These are phyloP conservation scores for Tineola bisselliella DNA, from an alignment of 2,888 invertebrate genomes.

Conservation along the genomic window DNA sequence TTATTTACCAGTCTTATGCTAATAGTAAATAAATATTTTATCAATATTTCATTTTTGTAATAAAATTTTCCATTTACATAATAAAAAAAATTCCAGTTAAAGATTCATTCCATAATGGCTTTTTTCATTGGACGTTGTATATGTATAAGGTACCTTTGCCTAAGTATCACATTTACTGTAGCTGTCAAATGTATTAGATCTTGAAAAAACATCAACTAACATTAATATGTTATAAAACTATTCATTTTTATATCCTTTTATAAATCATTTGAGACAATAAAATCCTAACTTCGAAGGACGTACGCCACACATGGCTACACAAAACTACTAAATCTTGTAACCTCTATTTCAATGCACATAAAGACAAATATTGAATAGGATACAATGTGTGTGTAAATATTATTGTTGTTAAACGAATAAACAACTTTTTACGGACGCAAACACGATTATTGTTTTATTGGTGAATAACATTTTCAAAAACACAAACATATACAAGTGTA, in stretches of 20 bases:
- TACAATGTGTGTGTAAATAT: neutral
- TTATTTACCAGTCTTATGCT: too few relatives aligned
- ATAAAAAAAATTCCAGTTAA: too few relatives aligned
- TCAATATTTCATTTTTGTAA: too few relatives aligned
- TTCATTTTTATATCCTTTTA: slow-evolving; percentile 17
- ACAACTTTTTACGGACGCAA: neutral
- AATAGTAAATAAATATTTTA: too few relatives aligned
- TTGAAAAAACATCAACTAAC: too few relatives aligned
- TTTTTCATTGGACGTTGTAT: too few relatives aligned
- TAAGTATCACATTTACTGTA: too few relatives aligned
- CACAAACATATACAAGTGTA: too few relatives aligned
- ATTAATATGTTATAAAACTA: neutral
- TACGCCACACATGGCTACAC: neutral
- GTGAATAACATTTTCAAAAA: neutral
- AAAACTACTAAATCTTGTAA: neutral
- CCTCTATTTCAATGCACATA: neutral
- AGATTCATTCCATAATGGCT: too few relatives aligned
- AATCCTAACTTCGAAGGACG: neutral
- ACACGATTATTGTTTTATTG: neutral
- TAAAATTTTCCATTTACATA: too few relatives aligned
- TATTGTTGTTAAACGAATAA: neutral
- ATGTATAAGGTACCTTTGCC: too few relatives aligned
- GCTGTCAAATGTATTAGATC: too few relatives aligned
- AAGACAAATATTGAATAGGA: neutral
- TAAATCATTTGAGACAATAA: slow-evolving; percentile 20